A percentile compares a stretch with the other conserved stretches of the same genome.
Conservation (phyloP, 2,797 vertebrate genomes). For the Triplophysa yarkandensis region DNA sequence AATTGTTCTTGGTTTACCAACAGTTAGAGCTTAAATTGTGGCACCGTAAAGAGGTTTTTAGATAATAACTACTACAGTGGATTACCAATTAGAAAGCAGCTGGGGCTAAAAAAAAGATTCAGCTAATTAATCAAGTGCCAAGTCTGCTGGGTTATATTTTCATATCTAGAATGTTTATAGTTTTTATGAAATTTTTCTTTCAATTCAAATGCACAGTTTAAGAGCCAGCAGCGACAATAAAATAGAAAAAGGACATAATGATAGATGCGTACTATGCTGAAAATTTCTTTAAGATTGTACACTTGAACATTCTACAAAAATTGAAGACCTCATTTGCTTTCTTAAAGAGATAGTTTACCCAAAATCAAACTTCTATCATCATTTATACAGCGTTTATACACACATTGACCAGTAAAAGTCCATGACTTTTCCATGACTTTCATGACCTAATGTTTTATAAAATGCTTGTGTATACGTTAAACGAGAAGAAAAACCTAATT, state of each 20-base stretch:
- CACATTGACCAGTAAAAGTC: no score
- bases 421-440: no score
- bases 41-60: slow-evolving; percentile 50
- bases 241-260: background rate
- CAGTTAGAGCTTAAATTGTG: slow-evolving; percentile 51
- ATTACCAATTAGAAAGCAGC: slow-evolving; percentile 50
- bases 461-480: no score
- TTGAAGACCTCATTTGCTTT: no score
- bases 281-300: no score
- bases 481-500: no score
- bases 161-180: slow-evolving; percentile 40
- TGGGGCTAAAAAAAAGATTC: slow-evolving; percentile 34
- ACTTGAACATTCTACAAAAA: no score
- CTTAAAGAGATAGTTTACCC: no score
- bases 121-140: slow-evolving; percentile 44
- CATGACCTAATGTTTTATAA: no score
- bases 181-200: background rate
- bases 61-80: slow-evolving; percentile 54
- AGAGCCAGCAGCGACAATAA: background rate
- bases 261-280: background rate
- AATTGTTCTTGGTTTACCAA: slow-evolving; percentile 55
- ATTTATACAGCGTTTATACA: no score
- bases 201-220: slow-evolving; percentile 16
- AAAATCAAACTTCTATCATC: no score
- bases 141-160: slow-evolving; percentile 69